Evolutionary conservation across 2,113 vertebrate genomes (phyloP).

Genomic region (Azemiops feae): DNA sequence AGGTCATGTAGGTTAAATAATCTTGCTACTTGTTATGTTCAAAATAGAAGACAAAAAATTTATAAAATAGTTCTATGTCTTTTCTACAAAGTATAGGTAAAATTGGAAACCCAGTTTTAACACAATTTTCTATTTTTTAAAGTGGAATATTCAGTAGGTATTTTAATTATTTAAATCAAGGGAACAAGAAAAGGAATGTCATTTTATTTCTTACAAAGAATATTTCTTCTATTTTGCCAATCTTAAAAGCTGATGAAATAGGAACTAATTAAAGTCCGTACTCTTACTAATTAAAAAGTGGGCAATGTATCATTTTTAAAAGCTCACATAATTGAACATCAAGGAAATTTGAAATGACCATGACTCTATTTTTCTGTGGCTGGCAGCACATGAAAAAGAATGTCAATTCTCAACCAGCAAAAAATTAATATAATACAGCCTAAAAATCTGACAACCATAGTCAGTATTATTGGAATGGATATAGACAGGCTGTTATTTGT

Average conservation of each 20-base stretch:
- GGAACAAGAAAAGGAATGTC: background rate
- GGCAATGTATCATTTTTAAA: slow-evolving; percentile 24
- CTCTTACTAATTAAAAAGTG: slow-evolving; percentile 37
- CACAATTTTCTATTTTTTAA: slow-evolving; percentile 2
- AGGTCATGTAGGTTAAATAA: background rate
- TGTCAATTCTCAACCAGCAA: background rate
- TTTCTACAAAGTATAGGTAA: background rate
- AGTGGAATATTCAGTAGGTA: slow-evolving; percentile 1
- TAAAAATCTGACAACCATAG: background rate
- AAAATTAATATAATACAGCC: background rate
- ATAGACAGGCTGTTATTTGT: background rate
- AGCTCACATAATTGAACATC: slow-evolving; percentile 10
- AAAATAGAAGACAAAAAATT: background rate
- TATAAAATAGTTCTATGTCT: background rate
- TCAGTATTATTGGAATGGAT: background rate
- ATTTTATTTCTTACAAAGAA: background rate
- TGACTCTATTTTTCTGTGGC: background rate
- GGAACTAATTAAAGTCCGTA: slow-evolving; percentile 28
- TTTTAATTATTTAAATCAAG: background rate
- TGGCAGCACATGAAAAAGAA: background rate
- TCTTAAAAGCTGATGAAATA: slow-evolving; percentile 19
- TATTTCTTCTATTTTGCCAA: background rate
- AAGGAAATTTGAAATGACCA: slow-evolving; percentile 31
- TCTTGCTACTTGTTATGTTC: background rate
- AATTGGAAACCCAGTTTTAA: background rate